Conservation (phyloP, 2,888 invertebrate genomes). For the Andrena hattorfiana region DNA sequence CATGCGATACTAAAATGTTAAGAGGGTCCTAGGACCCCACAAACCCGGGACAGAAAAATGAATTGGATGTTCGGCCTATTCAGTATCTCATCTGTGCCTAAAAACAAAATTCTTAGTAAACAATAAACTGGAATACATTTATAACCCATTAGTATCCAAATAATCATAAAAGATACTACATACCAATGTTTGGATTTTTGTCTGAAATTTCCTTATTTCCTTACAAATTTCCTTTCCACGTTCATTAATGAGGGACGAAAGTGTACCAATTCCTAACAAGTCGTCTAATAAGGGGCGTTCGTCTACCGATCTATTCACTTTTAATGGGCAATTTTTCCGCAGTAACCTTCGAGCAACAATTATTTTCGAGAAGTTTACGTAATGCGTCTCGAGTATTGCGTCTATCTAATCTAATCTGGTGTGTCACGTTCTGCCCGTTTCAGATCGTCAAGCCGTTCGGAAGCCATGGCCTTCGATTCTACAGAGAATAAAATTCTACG, state of each 20-base stretch:
- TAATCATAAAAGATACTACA: too few species aligned
- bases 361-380: constrained; percentile 11
- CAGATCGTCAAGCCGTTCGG: constrained; percentile 54
- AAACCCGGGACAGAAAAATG: too few species aligned
- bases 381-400: constrained; percentile 8
- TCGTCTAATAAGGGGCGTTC: not conserved
- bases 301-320: not conserved
- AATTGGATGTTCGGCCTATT: too few species aligned
- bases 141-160: too few species aligned
- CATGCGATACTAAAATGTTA: too few species aligned
- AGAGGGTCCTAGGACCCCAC: too few species aligned
- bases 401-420: constrained; percentile 63
- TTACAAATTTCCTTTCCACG: not conserved
- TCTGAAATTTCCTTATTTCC: not conserved
- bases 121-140: too few species aligned
- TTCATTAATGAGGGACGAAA: not conserved
- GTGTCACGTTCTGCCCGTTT: constrained; percentile 42
- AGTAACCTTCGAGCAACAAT: not conserved
- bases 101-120: too few species aligned
- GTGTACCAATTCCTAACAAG: not conserved
- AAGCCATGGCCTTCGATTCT: constrained; percentile 56
- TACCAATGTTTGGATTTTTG: too few species aligned
- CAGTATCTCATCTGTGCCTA: too few species aligned
- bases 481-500: constrained; percentile 41
- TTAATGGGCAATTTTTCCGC: not conserved